phyloP scores from a whole-genome alignment of 2,113 vertebrate genomes.

The Callipepla californica region DNA sequence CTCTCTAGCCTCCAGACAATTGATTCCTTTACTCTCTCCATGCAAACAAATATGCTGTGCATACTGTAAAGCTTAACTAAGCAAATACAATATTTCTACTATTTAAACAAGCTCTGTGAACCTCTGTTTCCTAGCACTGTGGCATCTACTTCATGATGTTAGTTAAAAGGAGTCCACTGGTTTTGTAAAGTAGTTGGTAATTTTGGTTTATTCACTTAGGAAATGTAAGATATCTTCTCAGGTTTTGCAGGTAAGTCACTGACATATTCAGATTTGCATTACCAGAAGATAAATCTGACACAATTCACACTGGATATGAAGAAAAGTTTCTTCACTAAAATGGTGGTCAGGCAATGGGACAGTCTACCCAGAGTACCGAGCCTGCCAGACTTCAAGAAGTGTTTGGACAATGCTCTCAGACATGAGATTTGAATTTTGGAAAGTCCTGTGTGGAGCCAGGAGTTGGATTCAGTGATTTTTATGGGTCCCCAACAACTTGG shows the following conservation, averaged over 20 bases:
- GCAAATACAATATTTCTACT: neutral
- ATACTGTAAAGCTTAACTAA: neutral
- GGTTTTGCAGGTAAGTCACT: neutral
- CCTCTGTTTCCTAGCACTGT: neutral
- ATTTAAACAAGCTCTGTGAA: neutral
- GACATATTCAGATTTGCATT: neutral
- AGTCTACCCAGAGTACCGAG: neutral
- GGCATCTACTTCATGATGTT: neutral
- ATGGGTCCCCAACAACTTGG: too few species aligned
- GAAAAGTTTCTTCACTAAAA: neutral
- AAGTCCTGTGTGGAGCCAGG: too few species aligned
- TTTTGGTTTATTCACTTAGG: neutral
- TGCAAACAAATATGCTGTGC: fast-evolving
- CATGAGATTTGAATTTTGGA: neutral
- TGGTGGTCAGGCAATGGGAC: neutral
- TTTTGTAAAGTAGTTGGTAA: neutral
- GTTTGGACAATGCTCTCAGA: neutral
- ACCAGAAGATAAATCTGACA: neutral
- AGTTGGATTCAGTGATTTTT: too few species aligned
- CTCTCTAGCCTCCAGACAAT: neutral
- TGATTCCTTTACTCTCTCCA: neutral
- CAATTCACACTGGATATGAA: neutral
- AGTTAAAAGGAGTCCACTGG: neutral
- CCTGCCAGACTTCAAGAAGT: neutral
- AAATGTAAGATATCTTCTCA: neutral